Evolutionary conservation across 1,140 invertebrate genomes (phyloP).

Genomic region (Trachymyrmex septentrionalis): DNA sequence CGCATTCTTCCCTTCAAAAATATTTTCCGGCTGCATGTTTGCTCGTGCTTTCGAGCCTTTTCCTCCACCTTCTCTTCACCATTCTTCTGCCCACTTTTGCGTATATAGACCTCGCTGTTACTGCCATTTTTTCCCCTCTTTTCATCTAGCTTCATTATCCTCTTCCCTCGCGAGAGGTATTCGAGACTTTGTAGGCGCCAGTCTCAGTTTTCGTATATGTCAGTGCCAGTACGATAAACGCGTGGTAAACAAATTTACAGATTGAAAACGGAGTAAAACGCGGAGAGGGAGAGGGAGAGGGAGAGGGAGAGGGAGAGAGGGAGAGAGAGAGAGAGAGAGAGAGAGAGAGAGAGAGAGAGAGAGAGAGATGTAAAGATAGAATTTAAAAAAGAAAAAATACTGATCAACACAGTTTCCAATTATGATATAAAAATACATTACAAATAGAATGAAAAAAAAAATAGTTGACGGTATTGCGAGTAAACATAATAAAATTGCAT

Average conservation of each 20-base stretch:
- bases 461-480: conserved; percentile 14
- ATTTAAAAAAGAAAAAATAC: conserved; percentile 22
- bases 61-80: neutral
- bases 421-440: conserved; percentile 19
- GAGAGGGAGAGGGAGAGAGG: neutral
- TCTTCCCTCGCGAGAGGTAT: conserved; percentile 7
- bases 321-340: neutral
- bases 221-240: conserved; percentile 10
- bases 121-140: conserved; percentile 18
- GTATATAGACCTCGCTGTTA: neutral
- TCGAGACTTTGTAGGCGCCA: conserved; percentile 41
- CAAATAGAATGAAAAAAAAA: conserved; percentile 37
- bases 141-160: neutral
- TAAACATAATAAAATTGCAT: conserved; percentile 40
- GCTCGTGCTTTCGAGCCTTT: conserved; percentile 20
- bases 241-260: conserved; percentile 31
- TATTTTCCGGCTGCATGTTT: conserved; percentile 70
- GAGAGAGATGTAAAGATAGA: neutral
- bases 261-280: conserved; percentile 30
- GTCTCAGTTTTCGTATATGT: conserved; percentile 33
- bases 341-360: too few relatives aligned
- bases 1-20: conserved; percentile 78
- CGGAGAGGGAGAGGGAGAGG: neutral
- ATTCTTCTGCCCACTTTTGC: conserved; percentile 11
- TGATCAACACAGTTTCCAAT: conserved; percentile 27